Evolutionary conservation across 2,113 vertebrate genomes (phyloP).

Genomic region (Chelonoidis abingdonii): DNA sequence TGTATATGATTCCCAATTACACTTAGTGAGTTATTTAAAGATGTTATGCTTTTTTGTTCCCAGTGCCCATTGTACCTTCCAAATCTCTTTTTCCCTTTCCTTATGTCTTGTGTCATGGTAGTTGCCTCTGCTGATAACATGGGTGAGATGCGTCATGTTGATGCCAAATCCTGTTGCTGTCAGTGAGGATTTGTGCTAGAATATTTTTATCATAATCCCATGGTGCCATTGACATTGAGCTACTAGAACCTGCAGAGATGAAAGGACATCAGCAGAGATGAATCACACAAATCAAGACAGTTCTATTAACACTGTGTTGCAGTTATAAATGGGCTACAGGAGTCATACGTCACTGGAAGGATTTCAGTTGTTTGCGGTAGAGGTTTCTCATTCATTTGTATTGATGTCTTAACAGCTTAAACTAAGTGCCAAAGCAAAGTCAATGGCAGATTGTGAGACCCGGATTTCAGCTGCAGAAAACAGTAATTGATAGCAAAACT

Average conservation of each 20-base stretch:
- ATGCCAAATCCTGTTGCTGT: not conserved
- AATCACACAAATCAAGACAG: not conserved
- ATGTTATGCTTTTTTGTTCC: constrained; percentile 4
- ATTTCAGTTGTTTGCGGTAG: not conserved
- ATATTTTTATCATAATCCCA: not conserved
- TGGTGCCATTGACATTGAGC: constrained; percentile 28
- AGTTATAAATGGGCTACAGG: not conserved
- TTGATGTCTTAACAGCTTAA: not conserved
- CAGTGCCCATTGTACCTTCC: constrained; percentile 6
- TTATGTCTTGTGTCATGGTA: constrained; percentile 4
- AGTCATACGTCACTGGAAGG: not conserved
- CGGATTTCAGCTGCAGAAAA: not conserved
- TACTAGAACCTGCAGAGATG: constrained; percentile 39
- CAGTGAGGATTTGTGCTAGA: not conserved
- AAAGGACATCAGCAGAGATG: not conserved
- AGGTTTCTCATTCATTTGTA: constrained; percentile 41
- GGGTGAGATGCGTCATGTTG: not conserved
- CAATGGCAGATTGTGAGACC: not conserved
- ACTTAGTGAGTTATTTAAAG: not conserved
- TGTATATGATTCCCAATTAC: not conserved
- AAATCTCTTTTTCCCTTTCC: not conserved
- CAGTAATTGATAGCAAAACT: not conserved
- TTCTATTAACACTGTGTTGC: not conserved
- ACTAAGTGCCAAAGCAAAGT: not conserved
- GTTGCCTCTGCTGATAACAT: constrained; percentile 35